Percentiles rank a stretch among this genome's conserved stretches.
These are phyloP conservation scores for Hippocampus barbouri DNA, from an alignment of 2,113 vertebrate species.

Conservation along the genomic window DNA sequence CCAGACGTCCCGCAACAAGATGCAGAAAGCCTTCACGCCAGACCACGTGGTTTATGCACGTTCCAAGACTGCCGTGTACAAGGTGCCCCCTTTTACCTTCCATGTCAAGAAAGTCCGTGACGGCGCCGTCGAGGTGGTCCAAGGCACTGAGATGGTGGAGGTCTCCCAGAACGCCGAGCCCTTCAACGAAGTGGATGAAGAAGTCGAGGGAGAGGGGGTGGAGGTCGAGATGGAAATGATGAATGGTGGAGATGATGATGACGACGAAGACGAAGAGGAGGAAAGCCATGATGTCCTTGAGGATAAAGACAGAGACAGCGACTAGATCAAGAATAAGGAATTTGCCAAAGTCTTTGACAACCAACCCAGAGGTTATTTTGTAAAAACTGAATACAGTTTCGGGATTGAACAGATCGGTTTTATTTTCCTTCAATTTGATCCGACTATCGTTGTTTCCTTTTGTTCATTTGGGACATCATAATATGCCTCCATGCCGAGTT, in stretches of 20 bases:
- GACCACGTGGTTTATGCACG: slow-evolving; percentile 90
- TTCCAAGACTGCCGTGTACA: slow-evolving; percentile 89
- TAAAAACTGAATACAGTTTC: neutral
- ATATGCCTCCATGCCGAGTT: neutral
- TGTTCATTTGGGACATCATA: neutral
- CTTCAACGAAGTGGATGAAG: slow-evolving; percentile 39
- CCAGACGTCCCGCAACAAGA: slow-evolving; percentile 85
- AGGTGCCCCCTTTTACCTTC: slow-evolving; percentile 96
- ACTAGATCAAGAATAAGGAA: slow-evolving; percentile 47
- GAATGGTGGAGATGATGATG: slow-evolving; percentile 63
- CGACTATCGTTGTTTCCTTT: neutral
- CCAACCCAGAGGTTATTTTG: neutral
- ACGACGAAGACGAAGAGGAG: slow-evolving; percentile 60
- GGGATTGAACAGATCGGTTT: neutral
- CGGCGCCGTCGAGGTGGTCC: slow-evolving; percentile 82
- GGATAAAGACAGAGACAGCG: slow-evolving; percentile 83
- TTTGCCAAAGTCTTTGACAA: neutral
- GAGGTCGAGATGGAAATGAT: slow-evolving; percentile 69
- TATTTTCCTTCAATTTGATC: neutral
- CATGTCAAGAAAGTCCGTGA: slow-evolving; percentile 94
- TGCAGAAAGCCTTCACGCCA: slow-evolving; percentile 94
- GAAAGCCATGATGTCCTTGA: slow-evolving; percentile 79
- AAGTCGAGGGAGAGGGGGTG: slow-evolving; percentile 59
- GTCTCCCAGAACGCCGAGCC: slow-evolving; percentile 68
- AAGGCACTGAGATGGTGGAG: slow-evolving; percentile 92